Percentiles rank a stretch among this genome's conserved stretches.
Conservation (phyloP, 2,888 invertebrate species). For the Xestia sexstrigata region DNA sequence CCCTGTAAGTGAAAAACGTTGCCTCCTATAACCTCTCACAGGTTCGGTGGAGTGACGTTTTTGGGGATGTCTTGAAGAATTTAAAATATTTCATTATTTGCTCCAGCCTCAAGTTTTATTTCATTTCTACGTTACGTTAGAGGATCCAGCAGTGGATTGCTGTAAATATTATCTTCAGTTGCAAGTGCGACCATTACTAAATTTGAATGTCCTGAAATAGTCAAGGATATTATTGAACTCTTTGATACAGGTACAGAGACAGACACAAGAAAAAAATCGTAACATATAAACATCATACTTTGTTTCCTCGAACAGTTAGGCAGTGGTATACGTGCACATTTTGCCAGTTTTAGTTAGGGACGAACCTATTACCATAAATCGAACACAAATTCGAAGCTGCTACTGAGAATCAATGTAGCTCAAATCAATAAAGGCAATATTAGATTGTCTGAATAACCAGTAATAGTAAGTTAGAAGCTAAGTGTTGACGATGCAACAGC, state of each 20-base stretch:
- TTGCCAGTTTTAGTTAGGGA: background rate
- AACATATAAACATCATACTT: background rate
- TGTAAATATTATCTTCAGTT: background rate
- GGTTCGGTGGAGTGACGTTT: too few relatives aligned
- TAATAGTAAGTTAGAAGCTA: constrained; percentile 9
- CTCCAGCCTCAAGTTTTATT: background rate
- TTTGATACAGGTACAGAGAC: background rate
- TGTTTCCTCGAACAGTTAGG: background rate
- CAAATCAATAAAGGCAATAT: constrained; percentile 18
- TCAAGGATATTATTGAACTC: background rate
- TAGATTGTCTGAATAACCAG: constrained; percentile 4
- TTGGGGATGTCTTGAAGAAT: too few relatives aligned
- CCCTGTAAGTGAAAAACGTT: background rate
- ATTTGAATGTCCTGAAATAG: background rate
- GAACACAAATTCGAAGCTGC: background rate
- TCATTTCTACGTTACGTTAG: background rate
- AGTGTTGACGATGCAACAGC: constrained; percentile 24
- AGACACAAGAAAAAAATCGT: background rate
- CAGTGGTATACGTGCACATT: background rate
- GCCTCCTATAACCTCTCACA: background rate
- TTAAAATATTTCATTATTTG: too few relatives aligned
- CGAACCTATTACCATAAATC: background rate
- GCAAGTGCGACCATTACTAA: background rate
- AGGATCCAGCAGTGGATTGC: too few relatives aligned
- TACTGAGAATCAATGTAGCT: background rate